phyloP scores from a whole-genome alignment of 2,113 vertebrate species.

The Tamias sibiricus region DNA sequence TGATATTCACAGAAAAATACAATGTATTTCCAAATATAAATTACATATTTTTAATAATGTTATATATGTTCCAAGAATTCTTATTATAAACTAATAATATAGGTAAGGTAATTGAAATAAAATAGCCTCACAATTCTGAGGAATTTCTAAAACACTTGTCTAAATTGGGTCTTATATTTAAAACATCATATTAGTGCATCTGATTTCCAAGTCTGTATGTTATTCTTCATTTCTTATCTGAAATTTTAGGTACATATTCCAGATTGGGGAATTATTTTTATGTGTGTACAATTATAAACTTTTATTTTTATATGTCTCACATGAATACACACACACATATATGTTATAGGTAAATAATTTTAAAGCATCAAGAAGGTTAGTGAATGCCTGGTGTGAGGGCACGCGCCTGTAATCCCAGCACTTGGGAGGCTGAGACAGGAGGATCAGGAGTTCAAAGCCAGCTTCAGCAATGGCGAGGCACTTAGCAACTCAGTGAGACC shows the following conservation, averaged over 20 bases:
- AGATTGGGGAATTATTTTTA: not conserved
- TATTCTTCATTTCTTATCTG: not conserved
- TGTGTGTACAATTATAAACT: not conserved
- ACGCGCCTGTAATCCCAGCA: too few relatives aligned
- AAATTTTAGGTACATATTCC: not conserved
- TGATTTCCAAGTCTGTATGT: not conserved
- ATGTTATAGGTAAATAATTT: not conserved
- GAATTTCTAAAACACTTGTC: not conserved
- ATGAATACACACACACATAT: not conserved
- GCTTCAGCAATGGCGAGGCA: too few relatives aligned
- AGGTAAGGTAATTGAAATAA: not conserved
- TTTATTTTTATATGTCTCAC: not conserved
- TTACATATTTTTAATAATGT: not conserved
- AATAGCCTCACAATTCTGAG: not conserved
- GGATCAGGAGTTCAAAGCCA: too few relatives aligned
- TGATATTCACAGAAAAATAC: not conserved
- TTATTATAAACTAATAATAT: not conserved
- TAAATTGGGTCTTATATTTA: not conserved
- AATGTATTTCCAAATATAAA: not conserved
- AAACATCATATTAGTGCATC: not conserved
- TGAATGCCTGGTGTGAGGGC: too few relatives aligned
- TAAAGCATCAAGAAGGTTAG: not conserved
- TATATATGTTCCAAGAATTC: not conserved
- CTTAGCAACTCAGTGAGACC: too few relatives aligned
- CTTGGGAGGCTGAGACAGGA: too few relatives aligned